Percentiles rank a stretch among this genome's conserved stretches.
Conservation (phyloP, 2,113 vertebrate species). For the Emydura subglobosa region DNA sequence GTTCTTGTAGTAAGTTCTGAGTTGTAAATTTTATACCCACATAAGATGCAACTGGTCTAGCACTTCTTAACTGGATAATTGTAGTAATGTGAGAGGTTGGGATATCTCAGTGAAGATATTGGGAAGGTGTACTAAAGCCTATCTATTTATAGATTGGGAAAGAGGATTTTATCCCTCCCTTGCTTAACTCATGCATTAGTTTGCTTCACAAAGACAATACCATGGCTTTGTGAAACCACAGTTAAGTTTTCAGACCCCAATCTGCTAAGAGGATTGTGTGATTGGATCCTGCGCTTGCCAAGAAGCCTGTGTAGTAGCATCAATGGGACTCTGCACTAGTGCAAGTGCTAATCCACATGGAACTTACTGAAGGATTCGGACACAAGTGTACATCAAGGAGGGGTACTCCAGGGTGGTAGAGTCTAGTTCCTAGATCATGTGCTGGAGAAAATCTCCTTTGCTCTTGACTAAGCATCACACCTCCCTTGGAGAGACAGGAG, state of each 20-base stretch:
- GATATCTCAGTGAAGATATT: not conserved
- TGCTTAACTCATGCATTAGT: not conserved
- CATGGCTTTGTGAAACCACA: not conserved
- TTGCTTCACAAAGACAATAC: not conserved
- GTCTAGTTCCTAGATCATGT: not conserved
- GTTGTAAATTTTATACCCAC: not conserved
- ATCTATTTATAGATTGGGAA: not conserved
- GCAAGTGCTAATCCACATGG: not conserved
- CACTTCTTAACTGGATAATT: not conserved
- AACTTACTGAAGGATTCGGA: not conserved
- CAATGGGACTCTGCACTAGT: not conserved
- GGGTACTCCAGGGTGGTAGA: not conserved
- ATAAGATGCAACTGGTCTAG: not conserved
- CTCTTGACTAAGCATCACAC: not conserved
- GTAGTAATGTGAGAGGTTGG: not conserved
- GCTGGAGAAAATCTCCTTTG: not conserved
- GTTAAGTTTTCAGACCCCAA: not conserved
- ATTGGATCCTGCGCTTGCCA: not conserved
- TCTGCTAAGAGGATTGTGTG: not conserved
- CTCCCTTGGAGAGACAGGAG: too few species aligned
- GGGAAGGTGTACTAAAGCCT: not conserved
- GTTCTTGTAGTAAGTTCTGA: not conserved
- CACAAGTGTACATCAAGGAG: not conserved
- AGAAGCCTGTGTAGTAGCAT: not conserved
- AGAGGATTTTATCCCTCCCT: fast-evolving